These are phyloP conservation scores for Lathronympha strigana DNA, from an alignment of 2,888 invertebrate genomes.

Conservation along the genomic window DNA sequence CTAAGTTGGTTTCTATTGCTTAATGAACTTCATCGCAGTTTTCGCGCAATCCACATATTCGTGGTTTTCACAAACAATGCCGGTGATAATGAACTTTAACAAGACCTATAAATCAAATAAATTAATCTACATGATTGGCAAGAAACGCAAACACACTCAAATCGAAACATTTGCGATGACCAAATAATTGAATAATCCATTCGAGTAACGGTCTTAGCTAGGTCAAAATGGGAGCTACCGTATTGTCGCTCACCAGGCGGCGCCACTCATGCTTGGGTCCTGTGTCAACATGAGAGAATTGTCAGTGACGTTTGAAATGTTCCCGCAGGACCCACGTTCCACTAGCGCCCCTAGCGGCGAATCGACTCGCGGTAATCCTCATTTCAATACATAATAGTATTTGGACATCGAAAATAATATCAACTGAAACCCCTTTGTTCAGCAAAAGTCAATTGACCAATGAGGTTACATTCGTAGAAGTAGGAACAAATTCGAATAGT, in stretches of 20 bases:
- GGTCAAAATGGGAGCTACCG: background rate
- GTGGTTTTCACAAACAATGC: too few species aligned
- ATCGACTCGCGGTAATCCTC: too few species aligned
- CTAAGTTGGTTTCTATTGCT: too few species aligned
- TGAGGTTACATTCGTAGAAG: background rate
- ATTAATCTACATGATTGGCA: slow-evolving; percentile 58
- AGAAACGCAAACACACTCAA: slow-evolving; percentile 52
- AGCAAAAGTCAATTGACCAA: background rate
- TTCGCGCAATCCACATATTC: too few species aligned
- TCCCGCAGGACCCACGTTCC: too few species aligned
- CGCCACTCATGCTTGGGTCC: too few species aligned
- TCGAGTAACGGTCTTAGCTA: background rate
- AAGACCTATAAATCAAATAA: slow-evolving; percentile 23
- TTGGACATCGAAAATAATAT: slow-evolving; percentile 1
- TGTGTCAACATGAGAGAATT: too few species aligned
- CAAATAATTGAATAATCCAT: background rate
- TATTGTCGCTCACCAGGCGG: too few species aligned
- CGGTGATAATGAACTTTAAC: too few species aligned
- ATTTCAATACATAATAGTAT: background rate
- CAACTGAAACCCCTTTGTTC: background rate
- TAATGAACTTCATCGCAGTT: too few species aligned
- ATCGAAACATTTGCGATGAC: slow-evolving; percentile 12
- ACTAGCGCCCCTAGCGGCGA: too few species aligned
- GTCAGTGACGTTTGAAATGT: too few species aligned
- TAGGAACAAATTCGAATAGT: background rate